Base-by-base conservation (phyloP, 2,113 vertebrate species). In the Cryptomyrus ogoouensis region DNA sequence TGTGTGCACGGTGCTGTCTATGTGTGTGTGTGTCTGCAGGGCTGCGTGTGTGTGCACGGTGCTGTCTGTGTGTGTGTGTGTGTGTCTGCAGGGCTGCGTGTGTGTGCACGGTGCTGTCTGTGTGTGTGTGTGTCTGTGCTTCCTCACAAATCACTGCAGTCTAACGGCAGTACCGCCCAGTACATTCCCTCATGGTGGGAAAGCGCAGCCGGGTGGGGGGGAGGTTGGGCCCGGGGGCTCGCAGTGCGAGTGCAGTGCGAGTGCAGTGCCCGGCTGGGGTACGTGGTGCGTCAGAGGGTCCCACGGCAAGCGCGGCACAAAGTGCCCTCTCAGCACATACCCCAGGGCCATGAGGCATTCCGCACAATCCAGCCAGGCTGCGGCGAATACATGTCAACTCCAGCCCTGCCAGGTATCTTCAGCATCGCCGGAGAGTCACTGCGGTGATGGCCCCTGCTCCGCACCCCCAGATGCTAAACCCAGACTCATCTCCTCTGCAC, bases 261-360 rank as follows among this genome's bases (percentile, higher is more conserved):
- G 49, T 77, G 70, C 17, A 39, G 13, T 35, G 35, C 35, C 19
- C 7, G 7, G 52, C 52, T 58, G 15, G 39, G 15, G 53, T 9
- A 6, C 5, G 24, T 31, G 27, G 56, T 88, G 80, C 8, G 44
- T 39, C 42, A 24, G 80, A 47, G 44, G 42, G 8, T 83, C 80
- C 39, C 39, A 83, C 19, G 1, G 80, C 42, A 2, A 83, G 19
- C 35, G 19, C 42, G 19, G 80, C 42, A 83, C 80, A 83, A 47
- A 84, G 44, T n/a, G 24, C 83, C 44, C 83, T 21, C 83, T 84
- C 83, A 84, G 83, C 44, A 84, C 39, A 84, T 84, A 84, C 44
- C 24, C 44, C 83, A 84, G 83, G 21, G 44, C 44, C 83, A 84
- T 84, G 83, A 84, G 83, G 9, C 83, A 84, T 84, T 84, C 83